Evolutionary conservation across 2,797 vertebrate genomes (phyloP).

Genomic region (Mus spretus): DNA sequence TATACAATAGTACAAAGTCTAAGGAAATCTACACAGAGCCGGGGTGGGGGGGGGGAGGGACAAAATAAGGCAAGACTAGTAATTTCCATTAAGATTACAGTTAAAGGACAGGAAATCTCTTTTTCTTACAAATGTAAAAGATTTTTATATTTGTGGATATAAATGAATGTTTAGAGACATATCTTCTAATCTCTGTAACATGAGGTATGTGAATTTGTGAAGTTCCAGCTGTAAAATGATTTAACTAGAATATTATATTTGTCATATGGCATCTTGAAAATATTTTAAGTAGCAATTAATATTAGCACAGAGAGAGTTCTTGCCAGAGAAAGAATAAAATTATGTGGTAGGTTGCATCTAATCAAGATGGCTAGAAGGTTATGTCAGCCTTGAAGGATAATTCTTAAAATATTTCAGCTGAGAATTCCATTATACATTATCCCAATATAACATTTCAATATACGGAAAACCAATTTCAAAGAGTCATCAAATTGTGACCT

Average conservation of each 20-base stretch:
- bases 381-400: slow-evolving; percentile 78
- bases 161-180: slow-evolving; percentile 83
- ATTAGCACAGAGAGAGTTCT: slow-evolving; percentile 72
- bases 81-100: neutral
- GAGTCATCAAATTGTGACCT: slow-evolving; percentile 77
- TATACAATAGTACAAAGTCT: neutral
- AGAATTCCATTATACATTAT: slow-evolving; percentile 80
- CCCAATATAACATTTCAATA: slow-evolving; percentile 74
- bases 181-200: slow-evolving; percentile 80
- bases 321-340: slow-evolving; percentile 71
- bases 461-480: slow-evolving; percentile 79
- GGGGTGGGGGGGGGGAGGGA: too few species aligned
- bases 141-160: slow-evolving; percentile 81
- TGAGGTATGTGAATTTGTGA: slow-evolving; percentile 1
- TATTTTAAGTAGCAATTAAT: slow-evolving; percentile 69
- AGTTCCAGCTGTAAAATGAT: slow-evolving; percentile 51
- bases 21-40: slow-evolving; percentile 12
- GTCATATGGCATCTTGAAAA: slow-evolving; percentile 69
- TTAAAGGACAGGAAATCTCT: slow-evolving; percentile 77
- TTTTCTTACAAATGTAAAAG: slow-evolving; percentile 83
- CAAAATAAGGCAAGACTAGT: neutral
- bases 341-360: slow-evolving; percentile 66
- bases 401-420: slow-evolving; percentile 67
- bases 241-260: slow-evolving; percentile 68
- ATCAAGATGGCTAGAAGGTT: slow-evolving; percentile 77